These are phyloP conservation scores for Neomorphus geoffroyi DNA, from an alignment of 2,797 vertebrate genomes.

Conservation along the genomic window DNA sequence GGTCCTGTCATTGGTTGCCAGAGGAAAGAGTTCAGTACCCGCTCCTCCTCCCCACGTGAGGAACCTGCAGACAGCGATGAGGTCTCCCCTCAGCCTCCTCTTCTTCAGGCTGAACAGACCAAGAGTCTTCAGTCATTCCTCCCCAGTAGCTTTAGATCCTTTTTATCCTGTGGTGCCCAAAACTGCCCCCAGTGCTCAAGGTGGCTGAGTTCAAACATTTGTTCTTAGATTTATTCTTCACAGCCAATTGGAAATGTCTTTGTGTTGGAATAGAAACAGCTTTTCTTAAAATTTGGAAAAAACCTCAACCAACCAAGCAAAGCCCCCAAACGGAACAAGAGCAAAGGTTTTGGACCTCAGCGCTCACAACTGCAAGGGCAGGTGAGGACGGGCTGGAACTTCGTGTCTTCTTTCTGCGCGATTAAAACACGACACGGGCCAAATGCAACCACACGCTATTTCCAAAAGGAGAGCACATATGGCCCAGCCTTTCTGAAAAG, in stretches of 20 bases:
- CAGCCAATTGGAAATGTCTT: neutral
- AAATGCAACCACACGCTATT: slow-evolving; percentile 58
- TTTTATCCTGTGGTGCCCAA: too few species aligned
- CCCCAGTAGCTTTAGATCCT: too few species aligned
- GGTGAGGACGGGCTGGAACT: slow-evolving; percentile 64
- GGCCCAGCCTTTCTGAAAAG: slow-evolving; percentile 58
- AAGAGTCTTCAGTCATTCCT: too few species aligned
- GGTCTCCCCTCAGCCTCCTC: too few species aligned
- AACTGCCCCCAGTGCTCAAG: too few species aligned
- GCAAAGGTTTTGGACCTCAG: slow-evolving; percentile 25
- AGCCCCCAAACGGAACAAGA: neutral
- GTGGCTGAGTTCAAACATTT: neutral
- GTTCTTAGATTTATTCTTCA: neutral
- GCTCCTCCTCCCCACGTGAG: too few species aligned
- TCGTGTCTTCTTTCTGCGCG: slow-evolving; percentile 36
- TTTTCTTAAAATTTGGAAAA: neutral
- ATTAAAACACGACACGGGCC: slow-evolving; percentile 60
- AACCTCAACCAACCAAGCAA: slow-evolving; percentile 8
- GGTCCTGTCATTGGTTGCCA: too few species aligned
- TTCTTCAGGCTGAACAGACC: too few species aligned
- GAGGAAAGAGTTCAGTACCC: too few species aligned
- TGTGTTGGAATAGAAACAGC: neutral
- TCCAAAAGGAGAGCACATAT: slow-evolving; percentile 54
- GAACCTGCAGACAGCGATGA: too few species aligned
- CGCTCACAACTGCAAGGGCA: slow-evolving; percentile 38